These are phyloP conservation scores for Drosophila kurseongensis DNA, from an alignment of 1,140 invertebrate species.

Conservation along the genomic window DNA sequence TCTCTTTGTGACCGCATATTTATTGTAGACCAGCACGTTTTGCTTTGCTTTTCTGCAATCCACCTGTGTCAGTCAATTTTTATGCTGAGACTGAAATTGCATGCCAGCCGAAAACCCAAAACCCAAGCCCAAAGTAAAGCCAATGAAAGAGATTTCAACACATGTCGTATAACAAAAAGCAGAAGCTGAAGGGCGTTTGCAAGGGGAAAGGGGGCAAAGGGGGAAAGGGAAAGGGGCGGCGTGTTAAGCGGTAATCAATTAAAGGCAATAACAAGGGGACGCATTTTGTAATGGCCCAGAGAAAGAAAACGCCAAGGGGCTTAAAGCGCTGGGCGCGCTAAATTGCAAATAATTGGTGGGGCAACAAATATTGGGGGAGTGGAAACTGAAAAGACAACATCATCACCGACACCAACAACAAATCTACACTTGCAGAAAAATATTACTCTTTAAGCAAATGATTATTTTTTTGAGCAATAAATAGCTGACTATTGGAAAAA, in stretches of 20 bases:
- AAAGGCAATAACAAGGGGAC: constrained; percentile 63
- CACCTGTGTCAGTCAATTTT: constrained; percentile 68
- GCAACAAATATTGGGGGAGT: constrained; percentile 19
- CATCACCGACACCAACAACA: constrained; percentile 32
- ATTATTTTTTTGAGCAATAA: no score
- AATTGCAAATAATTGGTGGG: constrained; percentile 78
- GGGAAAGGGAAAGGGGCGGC: constrained; percentile 5
- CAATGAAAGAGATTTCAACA: constrained; percentile 66
- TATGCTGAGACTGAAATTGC: constrained; percentile 76
- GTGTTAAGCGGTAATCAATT: constrained; percentile 75
- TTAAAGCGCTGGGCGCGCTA: constrained; percentile 33
- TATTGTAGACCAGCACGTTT: constrained; percentile 28
- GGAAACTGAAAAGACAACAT: constrained; percentile 34
- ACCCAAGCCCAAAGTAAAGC: constrained; percentile 29
- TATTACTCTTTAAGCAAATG: neutral
- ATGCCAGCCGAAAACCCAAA: constrained; percentile 36
- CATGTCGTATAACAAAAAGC: constrained; percentile 42
- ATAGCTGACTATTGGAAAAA: no score
- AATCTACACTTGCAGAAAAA: constrained; percentile 23
- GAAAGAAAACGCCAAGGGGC: constrained; percentile 37
- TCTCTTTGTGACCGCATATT: constrained; percentile 27
- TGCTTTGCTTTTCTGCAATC: constrained; percentile 47
- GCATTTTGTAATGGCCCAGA: constrained; percentile 45
- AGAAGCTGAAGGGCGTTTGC: constrained; percentile 18
- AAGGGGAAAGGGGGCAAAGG: neutral